phyloP scores from a whole-genome alignment of 1,140 invertebrate genomes.

The Pemphigus obesinymphae region DNA sequence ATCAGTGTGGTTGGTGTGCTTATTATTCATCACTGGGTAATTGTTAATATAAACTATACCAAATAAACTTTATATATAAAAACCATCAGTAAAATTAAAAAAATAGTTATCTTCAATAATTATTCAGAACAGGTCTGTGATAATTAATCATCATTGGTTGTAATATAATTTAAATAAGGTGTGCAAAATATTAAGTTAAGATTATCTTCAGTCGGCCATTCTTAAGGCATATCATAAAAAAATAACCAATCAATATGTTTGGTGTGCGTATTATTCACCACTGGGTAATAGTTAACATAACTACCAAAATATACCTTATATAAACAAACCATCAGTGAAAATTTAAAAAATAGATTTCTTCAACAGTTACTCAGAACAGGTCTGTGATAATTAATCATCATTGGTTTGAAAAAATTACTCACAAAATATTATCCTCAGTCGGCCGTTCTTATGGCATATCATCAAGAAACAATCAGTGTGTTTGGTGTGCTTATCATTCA shows the following conservation, averaged over 20 bases:
- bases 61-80: neutral
- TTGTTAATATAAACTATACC: neutral
- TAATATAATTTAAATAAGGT: too few relatives aligned
- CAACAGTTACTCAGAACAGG: slow-evolving; percentile 17
- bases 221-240: neutral
- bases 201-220: neutral
- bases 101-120: neutral
- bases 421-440: neutral
- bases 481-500: slow-evolving; percentile 43
- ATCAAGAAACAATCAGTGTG: slow-evolving; percentile 48
- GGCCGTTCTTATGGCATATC: slow-evolving; percentile 19
- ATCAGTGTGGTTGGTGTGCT: neutral
- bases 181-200: neutral
- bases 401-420: neutral
- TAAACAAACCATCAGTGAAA: slow-evolving; percentile 10
- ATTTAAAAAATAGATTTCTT: neutral
- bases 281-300: neutral
- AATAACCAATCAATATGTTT: neutral
- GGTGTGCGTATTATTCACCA: neutral
- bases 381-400: slow-evolving; percentile 31
- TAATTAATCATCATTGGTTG: slow-evolving; percentile 16
- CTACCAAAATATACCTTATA: neutral
- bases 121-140: slow-evolving; percentile 34
- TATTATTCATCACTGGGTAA: neutral
- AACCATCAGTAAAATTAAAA: neutral